Conservation (phyloP, 2,888 invertebrate genomes). For the Baccha elongata region DNA sequence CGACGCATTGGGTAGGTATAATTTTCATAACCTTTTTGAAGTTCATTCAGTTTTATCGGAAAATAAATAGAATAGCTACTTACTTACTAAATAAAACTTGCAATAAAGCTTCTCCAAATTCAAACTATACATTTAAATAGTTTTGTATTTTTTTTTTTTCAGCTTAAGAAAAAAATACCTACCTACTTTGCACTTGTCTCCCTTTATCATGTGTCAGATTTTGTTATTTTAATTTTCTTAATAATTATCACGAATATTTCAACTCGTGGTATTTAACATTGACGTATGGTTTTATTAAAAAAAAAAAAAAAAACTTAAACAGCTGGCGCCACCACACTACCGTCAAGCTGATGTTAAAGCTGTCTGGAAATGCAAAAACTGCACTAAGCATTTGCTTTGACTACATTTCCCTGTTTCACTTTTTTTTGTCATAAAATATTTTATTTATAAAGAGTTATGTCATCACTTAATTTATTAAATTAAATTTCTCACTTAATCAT, state of each 20-base stretch:
- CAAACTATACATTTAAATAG: too few species aligned
- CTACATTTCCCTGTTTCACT: neutral
- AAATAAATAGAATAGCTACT: too few species aligned
- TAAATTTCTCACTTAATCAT: slow-evolving; percentile 23
- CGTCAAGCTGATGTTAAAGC: neutral
- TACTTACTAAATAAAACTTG: too few species aligned
- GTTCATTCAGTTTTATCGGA: too few species aligned
- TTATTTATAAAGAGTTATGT: slow-evolving; percentile 9
- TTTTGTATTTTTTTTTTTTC: too few species aligned
- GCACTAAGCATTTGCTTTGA: slow-evolving; percentile 8
- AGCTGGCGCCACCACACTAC: slow-evolving; percentile 26
- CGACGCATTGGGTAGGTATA: too few species aligned
- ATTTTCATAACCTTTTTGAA: too few species aligned
- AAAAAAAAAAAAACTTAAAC: neutral
- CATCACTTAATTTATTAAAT: slow-evolving; percentile 32
- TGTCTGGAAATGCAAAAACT: slow-evolving; percentile 30
- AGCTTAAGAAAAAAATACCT: too few species aligned
- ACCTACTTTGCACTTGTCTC: slow-evolving; percentile 1
- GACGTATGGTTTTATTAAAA: slow-evolving; percentile 12
- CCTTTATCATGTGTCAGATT: neutral
- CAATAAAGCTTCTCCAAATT: too few species aligned
- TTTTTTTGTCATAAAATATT: neutral
- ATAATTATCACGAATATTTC: slow-evolving; percentile 14
- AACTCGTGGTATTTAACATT: neutral
- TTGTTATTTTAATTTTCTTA: slow-evolving; percentile 7